phyloP scores from a whole-genome alignment of 1,140 invertebrate genomes.

The Drosophila carrolli region DNA sequence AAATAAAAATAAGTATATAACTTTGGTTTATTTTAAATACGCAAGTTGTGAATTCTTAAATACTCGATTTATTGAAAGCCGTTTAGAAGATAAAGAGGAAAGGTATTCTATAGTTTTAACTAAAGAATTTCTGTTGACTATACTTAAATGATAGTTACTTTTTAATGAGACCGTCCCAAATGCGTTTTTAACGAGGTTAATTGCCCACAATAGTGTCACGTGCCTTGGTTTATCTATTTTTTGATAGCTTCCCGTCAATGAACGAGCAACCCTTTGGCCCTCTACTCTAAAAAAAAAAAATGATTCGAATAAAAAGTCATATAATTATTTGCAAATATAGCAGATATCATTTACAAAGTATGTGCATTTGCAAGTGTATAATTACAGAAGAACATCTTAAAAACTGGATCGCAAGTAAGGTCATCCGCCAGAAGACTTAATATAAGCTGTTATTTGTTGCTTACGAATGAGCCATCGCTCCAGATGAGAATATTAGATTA shows the following conservation, averaged over 20 bases:
- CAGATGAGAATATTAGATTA: not conserved
- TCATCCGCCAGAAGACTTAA: slow-evolving; percentile 12
- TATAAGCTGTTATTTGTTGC: slow-evolving; percentile 16
- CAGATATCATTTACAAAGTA: slow-evolving; percentile 11
- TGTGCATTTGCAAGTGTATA: not conserved
- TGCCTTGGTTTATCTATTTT: not conserved
- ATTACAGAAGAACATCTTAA: slow-evolving; percentile 1
- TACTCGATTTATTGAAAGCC: too few relatives aligned
- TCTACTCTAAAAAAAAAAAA: not conserved
- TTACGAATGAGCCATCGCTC: not conserved
- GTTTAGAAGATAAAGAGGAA: not conserved
- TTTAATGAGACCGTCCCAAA: slow-evolving; percentile 3
- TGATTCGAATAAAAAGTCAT: not conserved
- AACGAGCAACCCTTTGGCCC: not conserved
- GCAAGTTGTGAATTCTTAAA: too few relatives aligned
- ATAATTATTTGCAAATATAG: slow-evolving; percentile 3
- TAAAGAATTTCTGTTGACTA: not conserved
- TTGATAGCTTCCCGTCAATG: not conserved
- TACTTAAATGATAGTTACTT: not conserved
- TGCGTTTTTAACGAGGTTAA: not conserved
- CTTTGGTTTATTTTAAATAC: too few relatives aligned
- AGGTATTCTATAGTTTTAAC: not conserved
- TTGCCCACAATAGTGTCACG: not conserved
- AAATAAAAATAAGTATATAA: slow-evolving; percentile 21
- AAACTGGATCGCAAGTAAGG: not conserved